Conservation (phyloP, 2,113 vertebrate species). For the Agelaius phoeniceus region DNA sequence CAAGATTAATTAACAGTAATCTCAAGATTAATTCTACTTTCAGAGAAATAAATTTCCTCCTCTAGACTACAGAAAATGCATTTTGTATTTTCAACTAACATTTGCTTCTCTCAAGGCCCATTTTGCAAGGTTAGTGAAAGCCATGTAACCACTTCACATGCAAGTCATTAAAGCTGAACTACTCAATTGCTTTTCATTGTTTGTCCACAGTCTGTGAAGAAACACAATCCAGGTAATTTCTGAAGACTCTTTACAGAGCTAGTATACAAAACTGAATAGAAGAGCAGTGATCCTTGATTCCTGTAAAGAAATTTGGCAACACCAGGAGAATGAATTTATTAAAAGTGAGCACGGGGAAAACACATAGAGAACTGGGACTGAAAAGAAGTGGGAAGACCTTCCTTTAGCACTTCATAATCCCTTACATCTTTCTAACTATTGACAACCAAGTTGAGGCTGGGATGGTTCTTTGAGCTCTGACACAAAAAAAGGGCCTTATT, state of each 20-base stretch:
- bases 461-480: background rate
- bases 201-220: background rate
- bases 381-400: background rate
- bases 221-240: background rate
- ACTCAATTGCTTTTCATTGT: background rate
- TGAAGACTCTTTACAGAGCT: background rate
- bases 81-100: accelerated
- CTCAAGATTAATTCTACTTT: background rate
- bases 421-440: background rate
- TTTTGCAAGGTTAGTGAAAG: background rate
- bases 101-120: background rate
- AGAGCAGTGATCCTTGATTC: background rate
- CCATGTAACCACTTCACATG: background rate
- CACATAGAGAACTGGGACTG: background rate
- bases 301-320: background rate
- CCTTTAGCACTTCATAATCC: background rate
- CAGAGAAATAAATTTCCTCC: background rate
- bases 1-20: background rate
- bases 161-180: background rate
- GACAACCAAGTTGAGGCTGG: background rate
- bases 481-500: background rate
- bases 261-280: background rate
- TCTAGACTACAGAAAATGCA: background rate
- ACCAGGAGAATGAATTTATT: background rate
- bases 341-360: background rate